A percentile compares a stretch with the other conserved stretches of the same genome.
Conservation (phyloP, 2,797 vertebrate species). For the Mallotus villosus region DNA sequence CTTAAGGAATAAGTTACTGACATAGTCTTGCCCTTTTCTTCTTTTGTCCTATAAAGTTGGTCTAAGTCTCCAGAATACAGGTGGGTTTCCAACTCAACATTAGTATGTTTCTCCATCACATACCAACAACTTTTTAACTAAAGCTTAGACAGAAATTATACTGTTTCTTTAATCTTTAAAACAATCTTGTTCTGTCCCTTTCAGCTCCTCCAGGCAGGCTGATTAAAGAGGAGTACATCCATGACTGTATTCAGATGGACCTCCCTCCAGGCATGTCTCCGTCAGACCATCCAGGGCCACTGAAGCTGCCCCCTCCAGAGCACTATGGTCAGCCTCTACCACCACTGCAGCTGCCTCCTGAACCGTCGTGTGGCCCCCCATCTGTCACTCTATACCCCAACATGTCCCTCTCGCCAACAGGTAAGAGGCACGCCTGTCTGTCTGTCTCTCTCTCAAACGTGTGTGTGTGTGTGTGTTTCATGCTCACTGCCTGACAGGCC, state of each 20-base stretch:
- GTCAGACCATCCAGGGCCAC: slow-evolving; percentile 63
- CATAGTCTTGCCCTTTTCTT: background rate
- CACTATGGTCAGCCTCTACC: slow-evolving; percentile 66
- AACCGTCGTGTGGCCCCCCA: slow-evolving; percentile 58
- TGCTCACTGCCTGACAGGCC: slow-evolving; percentile 90
- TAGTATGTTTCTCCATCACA: background rate
- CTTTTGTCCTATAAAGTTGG: slow-evolving; percentile 49
- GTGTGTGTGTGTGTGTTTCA: slow-evolving; percentile 35
- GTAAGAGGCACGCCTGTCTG: slow-evolving; percentile 51
- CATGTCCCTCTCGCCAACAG: slow-evolving; percentile 70
- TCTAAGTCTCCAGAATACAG: slow-evolving; percentile 72
- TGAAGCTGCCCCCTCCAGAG: slow-evolving; percentile 65
- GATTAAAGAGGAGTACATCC: slow-evolving; percentile 81
- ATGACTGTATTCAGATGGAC: slow-evolving; percentile 80
- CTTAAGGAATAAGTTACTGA: background rate
- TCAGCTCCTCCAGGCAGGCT: slow-evolving; percentile 54
- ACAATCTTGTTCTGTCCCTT: background rate
- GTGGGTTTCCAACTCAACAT: slow-evolving; percentile 48
- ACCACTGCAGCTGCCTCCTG: slow-evolving; percentile 59
- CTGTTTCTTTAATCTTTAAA: background rate
- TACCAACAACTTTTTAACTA: background rate
- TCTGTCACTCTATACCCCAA: slow-evolving; percentile 62
- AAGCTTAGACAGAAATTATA: background rate
- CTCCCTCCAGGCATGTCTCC: slow-evolving; percentile 63
- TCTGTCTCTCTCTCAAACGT: background rate